Percentiles rank a stretch among this genome's conserved stretches.
These are phyloP conservation scores for Dicyrtoma fusca DNA, from an alignment of 2,888 invertebrate species.

Conservation along the genomic window DNA sequence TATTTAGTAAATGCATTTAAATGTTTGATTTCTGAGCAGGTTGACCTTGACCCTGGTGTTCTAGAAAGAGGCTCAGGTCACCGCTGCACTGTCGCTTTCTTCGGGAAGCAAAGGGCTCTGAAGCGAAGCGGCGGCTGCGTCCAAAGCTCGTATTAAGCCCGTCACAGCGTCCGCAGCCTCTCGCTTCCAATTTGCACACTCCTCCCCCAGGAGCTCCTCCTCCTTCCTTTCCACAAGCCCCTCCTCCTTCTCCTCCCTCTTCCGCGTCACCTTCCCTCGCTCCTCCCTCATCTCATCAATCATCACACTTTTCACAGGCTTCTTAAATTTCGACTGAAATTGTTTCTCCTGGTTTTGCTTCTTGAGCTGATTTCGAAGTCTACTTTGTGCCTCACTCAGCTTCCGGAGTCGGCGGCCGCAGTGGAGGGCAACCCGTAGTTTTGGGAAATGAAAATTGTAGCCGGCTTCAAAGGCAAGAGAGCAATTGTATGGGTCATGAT, in stretches of 20 bases:
- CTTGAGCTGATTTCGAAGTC: no score
- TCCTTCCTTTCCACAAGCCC: constrained; percentile 12
- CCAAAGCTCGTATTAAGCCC: constrained; percentile 52
- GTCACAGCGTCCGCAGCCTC: constrained; percentile 49
- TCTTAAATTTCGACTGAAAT: neutral
- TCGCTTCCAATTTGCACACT: constrained; percentile 50
- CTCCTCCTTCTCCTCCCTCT: constrained; percentile 39
- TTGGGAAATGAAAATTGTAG: constrained; percentile 47
- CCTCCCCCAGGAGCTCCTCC: constrained; percentile 39
- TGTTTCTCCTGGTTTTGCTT: neutral
- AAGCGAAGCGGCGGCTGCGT: constrained; percentile 53
- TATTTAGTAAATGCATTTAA: no score
- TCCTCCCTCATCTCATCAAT: constrained; percentile 31
- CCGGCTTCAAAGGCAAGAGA: constrained; percentile 5
- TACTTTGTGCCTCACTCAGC: no score
- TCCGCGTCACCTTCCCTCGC: constrained; percentile 49
- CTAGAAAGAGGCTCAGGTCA: neutral
- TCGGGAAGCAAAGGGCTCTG: constrained; percentile 56
- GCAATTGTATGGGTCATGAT: constrained; percentile 16
- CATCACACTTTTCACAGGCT: no score
- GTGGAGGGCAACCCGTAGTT: constrained; percentile 51
- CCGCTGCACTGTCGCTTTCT: constrained; percentile 50
- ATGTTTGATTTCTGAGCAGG: no score
- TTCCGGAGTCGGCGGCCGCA: constrained; percentile 43
- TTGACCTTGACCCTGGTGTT: no score